These are phyloP conservation scores for Nasonia longicornis DNA, from an alignment of 1,140 invertebrate genomes.

Conservation along the genomic window DNA sequence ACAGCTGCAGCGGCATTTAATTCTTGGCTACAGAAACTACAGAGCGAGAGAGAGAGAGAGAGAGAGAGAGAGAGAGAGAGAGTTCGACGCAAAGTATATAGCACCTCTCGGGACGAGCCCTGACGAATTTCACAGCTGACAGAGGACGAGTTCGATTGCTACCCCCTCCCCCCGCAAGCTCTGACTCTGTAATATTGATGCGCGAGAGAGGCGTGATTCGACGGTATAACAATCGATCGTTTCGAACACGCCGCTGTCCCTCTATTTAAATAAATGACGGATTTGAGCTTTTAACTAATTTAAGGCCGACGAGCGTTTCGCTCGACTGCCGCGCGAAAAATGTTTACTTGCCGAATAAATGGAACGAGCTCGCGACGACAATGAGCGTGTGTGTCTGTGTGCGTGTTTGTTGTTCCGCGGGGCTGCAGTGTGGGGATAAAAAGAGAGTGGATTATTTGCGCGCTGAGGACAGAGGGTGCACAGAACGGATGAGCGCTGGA, in stretches of 20 bases:
- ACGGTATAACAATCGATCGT: constrained; percentile 2
- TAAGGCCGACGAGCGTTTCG: constrained; percentile 5
- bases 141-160: constrained; percentile 42
- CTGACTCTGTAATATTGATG: constrained; percentile 30
- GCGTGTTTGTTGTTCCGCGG: not conserved
- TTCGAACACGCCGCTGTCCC: not conserved
- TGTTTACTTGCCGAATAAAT: constrained; percentile 26
- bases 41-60: not conserved
- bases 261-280: constrained; percentile 40
- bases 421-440: not conserved
- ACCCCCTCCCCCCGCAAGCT: not conserved
- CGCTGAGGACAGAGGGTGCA: not conserved
- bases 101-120: constrained; percentile 38
- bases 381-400: no score
- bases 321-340: constrained; percentile 3
- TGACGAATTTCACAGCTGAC: constrained; percentile 49
- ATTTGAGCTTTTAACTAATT: constrained; percentile 45
- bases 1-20: constrained; percentile 18
- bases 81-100: not conserved
- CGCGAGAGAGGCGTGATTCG: not conserved
- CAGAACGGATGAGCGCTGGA: not conserved
- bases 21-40: not conserved
- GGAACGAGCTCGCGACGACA: not conserved
- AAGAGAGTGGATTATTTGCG: not conserved
- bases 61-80: not conserved